phyloP scores from a whole-genome alignment of 2,888 invertebrate genomes.

The Ametastegia equiseti region DNA sequence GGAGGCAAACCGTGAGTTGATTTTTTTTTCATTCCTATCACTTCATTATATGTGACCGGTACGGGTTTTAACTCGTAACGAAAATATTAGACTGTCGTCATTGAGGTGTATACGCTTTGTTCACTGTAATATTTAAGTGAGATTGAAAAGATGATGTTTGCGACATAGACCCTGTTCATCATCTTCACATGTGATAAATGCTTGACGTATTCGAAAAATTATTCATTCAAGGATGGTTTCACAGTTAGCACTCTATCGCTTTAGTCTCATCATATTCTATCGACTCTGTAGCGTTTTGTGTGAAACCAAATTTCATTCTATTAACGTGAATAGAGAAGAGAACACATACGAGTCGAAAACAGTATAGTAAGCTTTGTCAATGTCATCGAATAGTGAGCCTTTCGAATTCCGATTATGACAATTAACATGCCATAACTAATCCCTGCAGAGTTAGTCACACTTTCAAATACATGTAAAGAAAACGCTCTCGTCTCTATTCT shows the following conservation, averaged over 20 bases:
- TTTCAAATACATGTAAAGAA: background rate
- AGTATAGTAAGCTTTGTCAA: background rate
- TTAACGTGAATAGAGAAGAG: too few species aligned
- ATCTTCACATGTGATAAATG: background rate
- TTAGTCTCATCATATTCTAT: too few species aligned
- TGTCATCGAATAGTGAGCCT: background rate
- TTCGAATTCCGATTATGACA: background rate
- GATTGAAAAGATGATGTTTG: background rate
- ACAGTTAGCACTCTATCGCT: too few species aligned
- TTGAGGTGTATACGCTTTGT: background rate
- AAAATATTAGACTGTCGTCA: background rate
- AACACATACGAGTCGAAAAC: background rate
- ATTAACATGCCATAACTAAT: background rate
- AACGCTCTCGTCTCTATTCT: background rate
- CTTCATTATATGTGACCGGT: background rate
- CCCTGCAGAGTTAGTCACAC: background rate
- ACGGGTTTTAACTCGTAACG: too few species aligned
- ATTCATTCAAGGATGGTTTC: too few species aligned
- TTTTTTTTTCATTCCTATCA: background rate
- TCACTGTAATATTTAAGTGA: background rate
- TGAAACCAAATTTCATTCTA: too few species aligned
- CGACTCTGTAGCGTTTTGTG: too few species aligned
- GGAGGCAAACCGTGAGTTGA: slow-evolving; percentile 91
- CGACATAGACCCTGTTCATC: background rate
- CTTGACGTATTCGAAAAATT: too few species aligned